These are phyloP conservation scores for Petrocephalus schoutedeni DNA, from an alignment of 2,797 vertebrate genomes.

Conservation along the genomic window DNA sequence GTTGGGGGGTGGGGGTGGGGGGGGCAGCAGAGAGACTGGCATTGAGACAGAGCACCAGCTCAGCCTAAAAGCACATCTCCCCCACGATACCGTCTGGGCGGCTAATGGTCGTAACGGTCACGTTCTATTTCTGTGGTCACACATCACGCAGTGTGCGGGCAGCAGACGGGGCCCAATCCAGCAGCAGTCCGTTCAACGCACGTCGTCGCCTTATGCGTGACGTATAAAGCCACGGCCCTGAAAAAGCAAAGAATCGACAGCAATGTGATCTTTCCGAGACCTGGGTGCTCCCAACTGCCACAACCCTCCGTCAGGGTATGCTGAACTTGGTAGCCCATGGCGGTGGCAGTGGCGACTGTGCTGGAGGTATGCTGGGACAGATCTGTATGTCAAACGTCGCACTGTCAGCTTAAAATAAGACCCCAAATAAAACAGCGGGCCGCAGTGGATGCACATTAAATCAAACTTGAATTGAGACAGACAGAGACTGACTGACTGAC, in stretches of 20 bases:
- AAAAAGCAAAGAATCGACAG: conserved; percentile 21
- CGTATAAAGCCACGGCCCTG: background rate
- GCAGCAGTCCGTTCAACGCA: background rate
- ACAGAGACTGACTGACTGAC: background rate
- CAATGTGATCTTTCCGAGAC: conserved; percentile 48
- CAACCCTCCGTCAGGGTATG: conserved; percentile 23
- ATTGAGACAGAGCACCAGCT: background rate
- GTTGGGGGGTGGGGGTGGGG: background rate
- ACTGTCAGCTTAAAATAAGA: conserved; percentile 23
- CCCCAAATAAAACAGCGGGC: background rate
- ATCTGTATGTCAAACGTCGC: conserved; percentile 41
- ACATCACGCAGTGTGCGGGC: background rate
- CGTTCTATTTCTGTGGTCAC: background rate
- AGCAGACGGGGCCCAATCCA: background rate
- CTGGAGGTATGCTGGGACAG: conserved; percentile 39
- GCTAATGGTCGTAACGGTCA: background rate
- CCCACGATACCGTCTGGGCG: background rate
- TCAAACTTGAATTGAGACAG: background rate
- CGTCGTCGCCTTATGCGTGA: background rate
- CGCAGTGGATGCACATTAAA: background rate
- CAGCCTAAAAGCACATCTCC: background rate
- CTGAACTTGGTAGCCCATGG: conserved; percentile 11
- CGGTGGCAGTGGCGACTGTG: background rate
- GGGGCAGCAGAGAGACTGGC: background rate
- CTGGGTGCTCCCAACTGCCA: conserved; percentile 35